Base-by-base conservation (phyloP, 1,140 invertebrate genomes). In the Melanaphis sacchari region DNA sequence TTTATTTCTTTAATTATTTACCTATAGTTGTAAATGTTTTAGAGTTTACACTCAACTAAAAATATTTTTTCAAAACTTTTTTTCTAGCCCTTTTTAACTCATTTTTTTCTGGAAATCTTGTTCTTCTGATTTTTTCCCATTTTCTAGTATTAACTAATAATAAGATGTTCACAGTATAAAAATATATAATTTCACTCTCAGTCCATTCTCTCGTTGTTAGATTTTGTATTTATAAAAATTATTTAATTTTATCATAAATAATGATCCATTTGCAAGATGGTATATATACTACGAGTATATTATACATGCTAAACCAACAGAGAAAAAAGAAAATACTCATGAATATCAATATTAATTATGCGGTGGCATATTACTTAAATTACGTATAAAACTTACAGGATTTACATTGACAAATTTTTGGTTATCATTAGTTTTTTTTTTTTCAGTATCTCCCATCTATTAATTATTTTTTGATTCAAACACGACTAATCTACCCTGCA, bases 391-490 rank as follows among this genome's bases (percentile, higher is more conserved):
- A n/a, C 9, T 66, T 66, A n/a, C 31, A 15, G 15, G 59, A 15
- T 66, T 66, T 66, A 11, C 31, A 66, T 76, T 5, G 31, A 76
- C n/a, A 76, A n/a, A n/a, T n/a, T n/a, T 76, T 76, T 15, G n/a
- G 31, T 18, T 18, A n/a, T n/a, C 59, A 5, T 18, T n/a, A 4
- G 31, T 76, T 76, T n/a, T 76, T n/a, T n/a, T 76, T n/a, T 76
- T n/a, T n/a, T 18, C 59, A 76, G 59, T 5, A 76, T 36, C 31
- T 76, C 7, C 59, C n/a, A 18, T 76, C 31, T 76, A n/a, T n/a
- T n/a, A 76, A 76, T 76, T 76, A 76, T 76, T 76, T 76, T 15
- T 76, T n/a, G 59, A 76, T 76, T 76, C 59, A 76, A 76, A 76
- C 31, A 1, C 59, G 8, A 15, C 59, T 76, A 76, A 76, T 76